Evolutionary conservation across 1,140 invertebrate species (phyloP).

Genomic region (Batillaria attramentaria): DNA sequence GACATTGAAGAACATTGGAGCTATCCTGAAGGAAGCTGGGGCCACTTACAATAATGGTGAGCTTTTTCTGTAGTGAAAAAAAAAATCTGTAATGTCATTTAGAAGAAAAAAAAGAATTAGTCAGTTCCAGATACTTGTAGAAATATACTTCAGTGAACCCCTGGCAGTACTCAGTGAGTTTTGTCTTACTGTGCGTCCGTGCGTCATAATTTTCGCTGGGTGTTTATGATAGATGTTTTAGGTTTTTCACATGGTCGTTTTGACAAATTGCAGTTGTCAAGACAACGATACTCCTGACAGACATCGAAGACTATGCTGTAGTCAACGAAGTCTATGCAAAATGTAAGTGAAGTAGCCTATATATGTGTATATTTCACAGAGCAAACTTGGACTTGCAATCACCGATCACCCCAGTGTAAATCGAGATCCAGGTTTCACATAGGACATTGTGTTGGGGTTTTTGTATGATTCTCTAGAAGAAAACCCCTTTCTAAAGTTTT

Average conservation of each 20-base stretch:
- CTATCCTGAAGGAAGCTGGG: constrained; percentile 82
- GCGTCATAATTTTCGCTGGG: neutral
- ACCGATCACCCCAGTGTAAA: no score
- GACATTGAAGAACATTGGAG: constrained; percentile 84
- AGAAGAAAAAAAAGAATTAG: no score
- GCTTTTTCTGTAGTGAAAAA: no score
- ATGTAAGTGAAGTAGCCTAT: no score
- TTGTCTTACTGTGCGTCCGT: neutral
- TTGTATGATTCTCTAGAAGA: no score
- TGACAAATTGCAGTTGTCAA: constrained; percentile 80
- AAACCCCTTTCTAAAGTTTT: no score
- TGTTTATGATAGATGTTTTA: neutral
- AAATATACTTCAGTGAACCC: no score
- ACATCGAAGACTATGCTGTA: constrained; percentile 84
- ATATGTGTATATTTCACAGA: no score
- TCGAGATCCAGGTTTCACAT: no score
- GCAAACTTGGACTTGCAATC: no score
- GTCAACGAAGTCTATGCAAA: constrained; percentile 89
- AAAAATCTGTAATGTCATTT: neutral
- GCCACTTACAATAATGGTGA: constrained; percentile 80
- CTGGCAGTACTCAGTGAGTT: neutral
- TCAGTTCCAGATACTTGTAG: no score
- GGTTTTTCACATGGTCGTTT: neutral
- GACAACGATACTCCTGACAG: constrained; percentile 85
- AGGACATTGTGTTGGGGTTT: no score